Evolutionary conservation across 2,113 vertebrate genomes (phyloP).

Genomic region (Tenebrosternarchus preto): DNA sequence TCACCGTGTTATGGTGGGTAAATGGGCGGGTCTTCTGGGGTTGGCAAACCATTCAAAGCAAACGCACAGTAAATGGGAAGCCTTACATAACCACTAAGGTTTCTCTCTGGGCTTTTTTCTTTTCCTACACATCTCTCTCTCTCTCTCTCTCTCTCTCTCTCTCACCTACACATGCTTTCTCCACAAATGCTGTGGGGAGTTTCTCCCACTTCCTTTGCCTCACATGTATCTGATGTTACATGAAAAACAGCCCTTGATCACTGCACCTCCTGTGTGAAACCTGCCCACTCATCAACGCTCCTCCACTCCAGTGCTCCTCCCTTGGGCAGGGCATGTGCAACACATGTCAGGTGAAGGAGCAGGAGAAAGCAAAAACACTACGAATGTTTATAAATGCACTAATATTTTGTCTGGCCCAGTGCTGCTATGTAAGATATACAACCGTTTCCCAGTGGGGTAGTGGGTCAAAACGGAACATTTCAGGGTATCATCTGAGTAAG

Average conservation of each 20-base stretch:
- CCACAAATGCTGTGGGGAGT: conserved; percentile 2
- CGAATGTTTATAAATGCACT: conserved; percentile 33
- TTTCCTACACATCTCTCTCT: neutral
- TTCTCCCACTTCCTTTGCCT: conserved; percentile 4
- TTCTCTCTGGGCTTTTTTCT: neutral
- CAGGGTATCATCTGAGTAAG: neutral
- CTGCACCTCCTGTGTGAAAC: neutral
- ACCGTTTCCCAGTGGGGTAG: conserved; percentile 15
- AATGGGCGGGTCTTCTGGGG: conserved; percentile 34
- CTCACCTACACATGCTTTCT: neutral
- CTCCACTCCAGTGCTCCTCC: neutral
- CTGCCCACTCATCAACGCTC: neutral
- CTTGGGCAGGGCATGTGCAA: neutral
- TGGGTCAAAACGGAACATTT: neutral
- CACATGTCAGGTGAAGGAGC: neutral
- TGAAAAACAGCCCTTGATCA: neutral
- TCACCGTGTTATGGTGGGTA: conserved; percentile 35
- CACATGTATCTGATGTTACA: conserved; percentile 12
- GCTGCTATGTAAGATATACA: neutral
- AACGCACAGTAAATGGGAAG: conserved; percentile 11
- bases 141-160: neutral
- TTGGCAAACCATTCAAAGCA: conserved; percentile 33
- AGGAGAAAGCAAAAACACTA: neutral
- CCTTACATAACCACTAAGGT: conserved; percentile 28
- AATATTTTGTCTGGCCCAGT: neutral